These are phyloP conservation scores for Dolichoris vasculosae DNA, from an alignment of 1,140 invertebrate genomes.

Conservation along the genomic window DNA sequence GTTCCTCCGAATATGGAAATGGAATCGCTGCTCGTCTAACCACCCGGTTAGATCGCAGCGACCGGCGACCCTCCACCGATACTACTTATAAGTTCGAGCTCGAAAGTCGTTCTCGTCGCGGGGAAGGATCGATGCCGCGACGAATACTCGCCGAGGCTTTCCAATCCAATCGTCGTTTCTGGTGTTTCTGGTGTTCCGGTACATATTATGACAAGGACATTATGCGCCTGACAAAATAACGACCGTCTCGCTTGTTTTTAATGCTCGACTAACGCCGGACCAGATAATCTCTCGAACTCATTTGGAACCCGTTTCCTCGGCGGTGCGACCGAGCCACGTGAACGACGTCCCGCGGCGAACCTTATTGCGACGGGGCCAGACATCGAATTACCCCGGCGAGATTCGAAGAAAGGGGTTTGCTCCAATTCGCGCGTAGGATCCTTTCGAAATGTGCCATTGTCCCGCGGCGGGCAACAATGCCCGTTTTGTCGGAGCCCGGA, in stretches of 20 bases:
- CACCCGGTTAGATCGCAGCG: too few species aligned
- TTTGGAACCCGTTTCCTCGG: constrained; percentile 61
- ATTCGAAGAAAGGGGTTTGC: constrained; percentile 61
- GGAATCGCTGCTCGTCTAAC: neutral
- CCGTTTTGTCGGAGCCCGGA: neutral
- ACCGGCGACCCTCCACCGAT: neutral
- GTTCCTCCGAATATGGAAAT: too few species aligned
- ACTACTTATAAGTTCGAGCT: neutral
- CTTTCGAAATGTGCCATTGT: constrained; percentile 57
- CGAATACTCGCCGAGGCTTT: neutral
- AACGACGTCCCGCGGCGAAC: constrained; percentile 62
- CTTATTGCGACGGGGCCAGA: constrained; percentile 51
- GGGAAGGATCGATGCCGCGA: neutral
- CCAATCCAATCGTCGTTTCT: constrained; percentile 36
- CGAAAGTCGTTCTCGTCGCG: neutral
- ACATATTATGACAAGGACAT: constrained; percentile 65
- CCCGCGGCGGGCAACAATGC: constrained; percentile 38
- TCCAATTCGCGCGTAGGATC: constrained; percentile 60
- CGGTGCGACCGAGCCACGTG: neutral
- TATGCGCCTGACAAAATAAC: constrained; percentile 61
- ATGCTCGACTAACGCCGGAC: constrained; percentile 58
- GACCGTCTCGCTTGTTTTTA: constrained; percentile 58
- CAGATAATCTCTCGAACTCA: constrained; percentile 64
- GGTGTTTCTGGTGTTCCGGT: constrained; percentile 10
- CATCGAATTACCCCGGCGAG: constrained; percentile 52